Base-by-base conservation (phyloP, 2,888 invertebrate genomes). In the Steinernema carpocapsae region DNA sequence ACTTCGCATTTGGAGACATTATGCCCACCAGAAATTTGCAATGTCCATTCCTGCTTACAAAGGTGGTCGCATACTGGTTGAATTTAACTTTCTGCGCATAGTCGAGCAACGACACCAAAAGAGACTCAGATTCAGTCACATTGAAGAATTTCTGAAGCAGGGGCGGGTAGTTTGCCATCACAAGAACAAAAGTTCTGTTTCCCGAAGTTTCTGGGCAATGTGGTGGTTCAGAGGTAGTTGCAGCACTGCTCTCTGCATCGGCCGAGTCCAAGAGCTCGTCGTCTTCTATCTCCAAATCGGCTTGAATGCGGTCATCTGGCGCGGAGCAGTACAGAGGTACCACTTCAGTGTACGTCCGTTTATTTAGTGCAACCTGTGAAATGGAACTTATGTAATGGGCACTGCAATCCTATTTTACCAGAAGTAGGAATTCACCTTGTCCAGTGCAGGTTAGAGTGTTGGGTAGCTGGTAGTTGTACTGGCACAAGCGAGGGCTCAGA, bases 151-250 rank as follows among this genome's bases (percentile, higher is more conserved):
- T 17, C n/a, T 64, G 64, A 1, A 64, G 29, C 64, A 64, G 2
- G 1, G 29, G 29, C 2, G 7, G 29, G 17, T 64, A 22, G 17
- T 64, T 64, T 1, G 64, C 64, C 17, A 64, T 26, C 4, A 32
- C 37, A 64, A 64, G 64, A 3, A 29, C 64, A n/a, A 64, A 64
- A 2, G 64, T 64, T 32, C 64, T 64, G 32, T 64, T 64, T 32
- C 26, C 29, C 10, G 3, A 26, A 14, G 32, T 12, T 32, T 64
- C 64, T 3, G 29, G 64, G 32, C 64, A 64, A 14, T 19, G 24
- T 56, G 14, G 22, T 64, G 64, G 32, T 64, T 26, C 37, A n/a
- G 64, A 17, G 32, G 64, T 64, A 1, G 32, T 32, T 64, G 4
- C 17, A 29, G 29, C 17, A 6, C 17, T 37, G 19, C 32, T 64